A percentile compares a stretch with the other conserved stretches of the same genome.
These are phyloP conservation scores for Crocodylus rhombifer DNA, from an alignment of 2,797 vertebrate species.

Conservation along the genomic window DNA sequence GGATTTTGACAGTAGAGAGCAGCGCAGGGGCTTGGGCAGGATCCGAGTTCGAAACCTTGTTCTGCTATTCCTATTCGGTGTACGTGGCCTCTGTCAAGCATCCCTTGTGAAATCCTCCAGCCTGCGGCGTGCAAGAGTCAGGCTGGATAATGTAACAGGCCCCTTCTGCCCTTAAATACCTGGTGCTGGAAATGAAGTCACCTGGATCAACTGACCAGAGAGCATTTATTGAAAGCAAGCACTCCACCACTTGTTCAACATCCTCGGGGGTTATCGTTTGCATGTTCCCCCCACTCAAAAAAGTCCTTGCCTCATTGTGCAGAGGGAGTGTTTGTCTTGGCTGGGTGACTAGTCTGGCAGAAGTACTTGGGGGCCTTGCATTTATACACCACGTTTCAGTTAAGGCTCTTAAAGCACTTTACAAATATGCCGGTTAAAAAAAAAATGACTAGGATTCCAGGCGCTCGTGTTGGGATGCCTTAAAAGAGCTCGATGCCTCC, in stretches of 20 bases:
- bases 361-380: background rate
- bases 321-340: background rate
- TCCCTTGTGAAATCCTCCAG: background rate
- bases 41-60: background rate
- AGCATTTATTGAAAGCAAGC: background rate
- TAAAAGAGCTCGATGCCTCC: background rate
- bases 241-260: background rate
- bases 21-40: background rate
- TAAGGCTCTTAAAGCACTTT: background rate
- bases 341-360: background rate
- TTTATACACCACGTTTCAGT: background rate
- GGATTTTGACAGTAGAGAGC: background rate
- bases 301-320: background rate
- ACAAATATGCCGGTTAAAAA: background rate
- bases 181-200: background rate
- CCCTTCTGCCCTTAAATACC: background rate
- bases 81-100: background rate
- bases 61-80: background rate
- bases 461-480: background rate
- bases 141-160: background rate
- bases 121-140: background rate
- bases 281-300: no score
- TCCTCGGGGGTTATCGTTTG: background rate
- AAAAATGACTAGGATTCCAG: background rate
- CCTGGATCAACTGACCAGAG: background rate